phyloP scores from a whole-genome alignment of 2,797 vertebrate species.

The Somateria mollissima region DNA sequence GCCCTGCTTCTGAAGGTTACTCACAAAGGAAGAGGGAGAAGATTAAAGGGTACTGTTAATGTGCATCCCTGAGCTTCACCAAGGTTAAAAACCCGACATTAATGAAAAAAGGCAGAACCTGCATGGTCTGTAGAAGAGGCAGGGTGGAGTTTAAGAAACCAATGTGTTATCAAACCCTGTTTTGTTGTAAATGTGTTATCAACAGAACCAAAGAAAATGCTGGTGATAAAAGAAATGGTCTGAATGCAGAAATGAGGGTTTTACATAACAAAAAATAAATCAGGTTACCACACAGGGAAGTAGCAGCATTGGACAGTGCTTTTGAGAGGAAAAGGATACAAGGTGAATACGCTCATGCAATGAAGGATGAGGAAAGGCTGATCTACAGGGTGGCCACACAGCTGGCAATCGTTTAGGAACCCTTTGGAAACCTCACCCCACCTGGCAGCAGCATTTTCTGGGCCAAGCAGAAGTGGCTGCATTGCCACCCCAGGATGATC shows the following conservation, averaged over 20 bases:
- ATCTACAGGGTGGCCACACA: accelerated
- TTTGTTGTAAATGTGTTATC: not conserved
- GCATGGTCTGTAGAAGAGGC: not conserved
- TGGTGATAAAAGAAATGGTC: not conserved
- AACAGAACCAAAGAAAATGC: not conserved
- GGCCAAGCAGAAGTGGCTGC: not conserved
- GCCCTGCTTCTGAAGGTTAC: slow-evolving; percentile 43
- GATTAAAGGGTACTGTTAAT: not conserved
- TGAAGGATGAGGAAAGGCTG: not conserved
- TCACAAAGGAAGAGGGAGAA: not conserved
- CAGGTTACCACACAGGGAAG: not conserved
- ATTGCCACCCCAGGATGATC: no score
- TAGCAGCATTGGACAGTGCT: not conserved
- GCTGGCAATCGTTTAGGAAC: not conserved
- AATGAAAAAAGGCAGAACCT: not conserved
- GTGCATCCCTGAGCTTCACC: not conserved
- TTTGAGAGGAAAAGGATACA: not conserved
- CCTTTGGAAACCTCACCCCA: not conserved
- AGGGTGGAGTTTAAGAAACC: not conserved
- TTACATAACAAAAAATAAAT: not conserved
- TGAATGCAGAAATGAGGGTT: not conserved
- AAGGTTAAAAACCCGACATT: not conserved
- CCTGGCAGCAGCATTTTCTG: not conserved
- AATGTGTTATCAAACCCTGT: not conserved
- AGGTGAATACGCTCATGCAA: not conserved